Evolutionary conservation across 1,140 invertebrate genomes (phyloP).

Genomic region (Chironomus striatipennis): DNA sequence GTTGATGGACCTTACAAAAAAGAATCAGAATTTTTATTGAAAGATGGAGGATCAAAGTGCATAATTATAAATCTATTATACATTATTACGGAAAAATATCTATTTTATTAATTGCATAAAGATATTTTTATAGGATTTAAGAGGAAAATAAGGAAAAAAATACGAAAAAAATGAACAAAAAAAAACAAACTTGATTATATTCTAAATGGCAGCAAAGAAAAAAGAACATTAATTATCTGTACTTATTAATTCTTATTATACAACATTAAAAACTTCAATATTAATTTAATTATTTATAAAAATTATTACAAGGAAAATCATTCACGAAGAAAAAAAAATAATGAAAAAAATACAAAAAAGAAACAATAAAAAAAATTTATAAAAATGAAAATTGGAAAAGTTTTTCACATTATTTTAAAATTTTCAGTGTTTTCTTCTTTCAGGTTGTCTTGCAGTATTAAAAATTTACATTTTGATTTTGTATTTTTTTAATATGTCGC

Average conservation of each 20-base stretch:
- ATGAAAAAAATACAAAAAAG: not conserved
- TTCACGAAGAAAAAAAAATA: not conserved
- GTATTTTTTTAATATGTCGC: too few relatives aligned
- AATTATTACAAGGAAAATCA: not conserved
- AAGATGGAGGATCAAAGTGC: too few relatives aligned
- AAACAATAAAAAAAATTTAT: not conserved
- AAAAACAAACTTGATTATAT: not conserved
- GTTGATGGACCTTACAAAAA: too few relatives aligned
- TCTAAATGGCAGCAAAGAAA: not conserved
- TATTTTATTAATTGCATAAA: not conserved
- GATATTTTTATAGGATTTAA: not conserved
- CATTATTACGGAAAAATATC: not conserved
- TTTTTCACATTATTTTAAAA: not conserved
- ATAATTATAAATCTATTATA: too few relatives aligned
- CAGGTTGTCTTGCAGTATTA: too few relatives aligned
- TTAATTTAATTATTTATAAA: not conserved
- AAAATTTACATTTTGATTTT: too few relatives aligned
- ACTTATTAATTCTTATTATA: not conserved
- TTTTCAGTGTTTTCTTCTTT: not conserved
- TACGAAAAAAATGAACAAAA: not conserved
- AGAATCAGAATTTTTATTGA: too few relatives aligned
- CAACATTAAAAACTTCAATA: not conserved
- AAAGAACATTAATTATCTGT: not conserved
- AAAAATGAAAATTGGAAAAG: not conserved
- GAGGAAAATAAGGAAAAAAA: not conserved